Base-by-base conservation (phyloP, 2,888 invertebrate genomes). In the Apamea anceps region DNA sequence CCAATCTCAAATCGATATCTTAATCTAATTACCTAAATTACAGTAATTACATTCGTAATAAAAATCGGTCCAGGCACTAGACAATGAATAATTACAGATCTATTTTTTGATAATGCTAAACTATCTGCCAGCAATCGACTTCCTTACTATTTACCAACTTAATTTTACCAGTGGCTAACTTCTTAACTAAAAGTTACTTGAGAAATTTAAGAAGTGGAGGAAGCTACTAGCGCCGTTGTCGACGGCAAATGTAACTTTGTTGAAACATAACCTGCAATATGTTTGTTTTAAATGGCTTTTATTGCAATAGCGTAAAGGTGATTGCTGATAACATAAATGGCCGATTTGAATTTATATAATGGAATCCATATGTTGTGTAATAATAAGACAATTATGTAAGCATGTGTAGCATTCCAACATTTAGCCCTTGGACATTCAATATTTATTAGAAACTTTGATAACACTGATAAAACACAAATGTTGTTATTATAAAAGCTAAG, bases 21-120 rank as follows among this genome's bases (percentile, higher is more conserved):
- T 91, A 90, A 91, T 91, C 88, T 87, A 91, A 91, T 91, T 90
- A 91, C 85, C 76, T 86, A 88, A 88, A 91, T 91, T 83, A 90
- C 87, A 84, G 87, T 89, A 87, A 91, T 90, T 90, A 91, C 88
- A 87, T 72, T 85, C 83, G 90, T 85, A 88, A 89, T 90, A 90
- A 87, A 45, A 89, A 86, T 87, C 76, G 84, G 82, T 65, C 71
- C 77, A 77, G 80, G 84, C 72, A 85, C 77, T 84, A 89, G 86
- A 91, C 91, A 91, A 90, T 90, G 86, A 90, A 89, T 91, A 91
- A 91, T 91, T 90, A 91, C 84, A 86, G 90, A 90, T 90, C 88
- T 81, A 84, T 85, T 85, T 89, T 82, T 82, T 87, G 90, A 90
- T 90, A 90, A 91, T 86, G 72, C 88, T 83, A 87, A 89, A 86